Base-by-base conservation (phyloP, 2,113 vertebrate genomes). In the Serinus canaria region DNA sequence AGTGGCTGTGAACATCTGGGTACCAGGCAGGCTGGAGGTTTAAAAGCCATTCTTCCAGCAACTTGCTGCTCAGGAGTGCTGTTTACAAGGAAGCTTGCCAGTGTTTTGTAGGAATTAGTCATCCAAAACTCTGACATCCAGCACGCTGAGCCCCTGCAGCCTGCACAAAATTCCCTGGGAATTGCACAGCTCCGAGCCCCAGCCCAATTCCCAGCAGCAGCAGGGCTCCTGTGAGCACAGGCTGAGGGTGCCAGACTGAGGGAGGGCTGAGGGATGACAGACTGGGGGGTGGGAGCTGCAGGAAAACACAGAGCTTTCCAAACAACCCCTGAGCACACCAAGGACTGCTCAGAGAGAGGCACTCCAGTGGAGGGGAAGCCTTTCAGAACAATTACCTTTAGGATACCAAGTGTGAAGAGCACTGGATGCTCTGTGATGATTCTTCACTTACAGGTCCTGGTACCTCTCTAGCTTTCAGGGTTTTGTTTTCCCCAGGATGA, bases 61-160 rank as follows among this genome's bases (percentile, higher is more conserved):
- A 33, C 89, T 58, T 67, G 79, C 83, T 88, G 74, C 83, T 93
- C 55, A 27, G 70, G 67, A 89, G 41, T 13, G 81, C 87, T 89
- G 81, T 64, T 92, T 77, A 43, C 5, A 0, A 68, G 82, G 66
- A 80, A 79, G 59, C 82, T 44, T 76, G 92, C 53, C 89, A 86
- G 67, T 41, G 50, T 83, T 95, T 91, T 82, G 80, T 80, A 88
- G 92, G 82, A 89, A 90, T 91, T 62, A 94, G 85, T 91, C 70
- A 93, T 62, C 75, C 75, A 74, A 80, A 92, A 37, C 85, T 46
- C 49, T 16, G 44, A 46, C 64, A 90, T n/a, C 44, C 53, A 56
- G 23, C 24, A 66, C 3, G 56, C 28, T 2, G 80, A 89, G 87
- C 58, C 46, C 39, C 56, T 7, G 2, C 10, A 73, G 84, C 66